Evolutionary conservation across 2,113 vertebrate genomes (phyloP).

Genomic region (Gallinago media): DNA sequence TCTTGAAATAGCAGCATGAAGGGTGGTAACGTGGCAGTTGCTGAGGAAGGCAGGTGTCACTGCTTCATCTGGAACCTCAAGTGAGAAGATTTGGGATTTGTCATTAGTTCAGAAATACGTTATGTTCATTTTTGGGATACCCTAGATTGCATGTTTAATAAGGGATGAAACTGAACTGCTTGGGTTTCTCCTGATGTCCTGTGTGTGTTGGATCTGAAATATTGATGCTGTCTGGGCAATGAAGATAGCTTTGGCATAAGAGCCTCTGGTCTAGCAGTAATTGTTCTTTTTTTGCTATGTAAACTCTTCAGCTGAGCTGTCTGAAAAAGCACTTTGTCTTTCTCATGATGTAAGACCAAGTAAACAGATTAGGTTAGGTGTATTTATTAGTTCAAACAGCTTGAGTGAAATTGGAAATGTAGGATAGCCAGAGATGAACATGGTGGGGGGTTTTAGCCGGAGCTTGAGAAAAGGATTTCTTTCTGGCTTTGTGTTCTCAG

Average conservation of each 20-base stretch:
- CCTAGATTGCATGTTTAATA: neutral
- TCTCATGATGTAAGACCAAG: slow-evolving; percentile 28
- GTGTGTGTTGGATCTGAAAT: neutral
- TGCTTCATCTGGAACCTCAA: neutral
- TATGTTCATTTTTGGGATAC: neutral
- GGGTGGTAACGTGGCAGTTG: neutral
- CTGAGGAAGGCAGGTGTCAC: neutral
- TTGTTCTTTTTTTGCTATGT: neutral
- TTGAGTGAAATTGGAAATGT: slow-evolving; percentile 41
- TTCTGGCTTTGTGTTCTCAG: slow-evolving; percentile 66
- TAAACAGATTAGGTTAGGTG: slow-evolving; percentile 75
- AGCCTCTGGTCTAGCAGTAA: neutral
- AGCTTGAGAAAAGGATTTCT: slow-evolving; percentile 59
- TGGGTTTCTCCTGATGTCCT: neutral
- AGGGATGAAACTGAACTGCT: neutral
- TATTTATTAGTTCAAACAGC: slow-evolving; percentile 47
- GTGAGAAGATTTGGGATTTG: neutral
- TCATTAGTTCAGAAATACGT: neutral
- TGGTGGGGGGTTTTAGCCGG: neutral
- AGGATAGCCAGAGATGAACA: slow-evolving; percentile 5
- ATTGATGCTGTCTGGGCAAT: neutral
- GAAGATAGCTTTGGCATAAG: neutral
- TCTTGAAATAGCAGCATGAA: neutral
- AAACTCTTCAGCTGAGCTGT: slow-evolving; percentile 76
- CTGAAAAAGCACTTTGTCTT: slow-evolving; percentile 71